These are phyloP conservation scores for Chloroclystis v-ata DNA, from an alignment of 2,888 invertebrate species.

Conservation along the genomic window DNA sequence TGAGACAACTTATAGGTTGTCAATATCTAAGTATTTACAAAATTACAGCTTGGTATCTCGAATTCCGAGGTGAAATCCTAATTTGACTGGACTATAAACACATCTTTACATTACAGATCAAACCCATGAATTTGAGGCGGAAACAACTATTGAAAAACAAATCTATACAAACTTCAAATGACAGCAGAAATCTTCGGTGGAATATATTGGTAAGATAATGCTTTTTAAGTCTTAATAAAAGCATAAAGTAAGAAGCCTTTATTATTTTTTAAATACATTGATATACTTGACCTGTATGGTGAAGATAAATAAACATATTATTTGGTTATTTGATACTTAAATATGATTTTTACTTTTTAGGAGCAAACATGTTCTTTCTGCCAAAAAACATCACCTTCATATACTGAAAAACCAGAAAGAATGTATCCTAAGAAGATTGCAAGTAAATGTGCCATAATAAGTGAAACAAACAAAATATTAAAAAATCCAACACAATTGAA, in stretches of 20 bases:
- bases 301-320: no score
- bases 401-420: conserved; percentile 42
- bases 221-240: neutral
- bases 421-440: conserved; percentile 14
- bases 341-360: conserved; percentile 38
- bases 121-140: conserved; percentile 44
- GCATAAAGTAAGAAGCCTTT: no score
- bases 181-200: conserved; percentile 7
- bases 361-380: conserved; percentile 59
- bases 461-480: conserved; percentile 6
- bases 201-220: conserved; percentile 1
- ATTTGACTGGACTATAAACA: no score
- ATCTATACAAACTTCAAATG: conserved; percentile 28
- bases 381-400: conserved; percentile 39
- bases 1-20: no score
- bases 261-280: no score
- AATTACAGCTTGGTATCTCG: no score
- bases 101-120: conserved; percentile 45
- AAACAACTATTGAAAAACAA: conserved; percentile 47
- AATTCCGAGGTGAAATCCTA: no score
- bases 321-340: neutral
- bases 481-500: conserved; percentile 6
- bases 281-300: no score
- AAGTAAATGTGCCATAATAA: neutral
- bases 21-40: no score